A percentile compares a stretch with the other conserved stretches of the same genome.
Conservation (phyloP, 2,113 vertebrate genomes). For the Talpa occidentalis region DNA sequence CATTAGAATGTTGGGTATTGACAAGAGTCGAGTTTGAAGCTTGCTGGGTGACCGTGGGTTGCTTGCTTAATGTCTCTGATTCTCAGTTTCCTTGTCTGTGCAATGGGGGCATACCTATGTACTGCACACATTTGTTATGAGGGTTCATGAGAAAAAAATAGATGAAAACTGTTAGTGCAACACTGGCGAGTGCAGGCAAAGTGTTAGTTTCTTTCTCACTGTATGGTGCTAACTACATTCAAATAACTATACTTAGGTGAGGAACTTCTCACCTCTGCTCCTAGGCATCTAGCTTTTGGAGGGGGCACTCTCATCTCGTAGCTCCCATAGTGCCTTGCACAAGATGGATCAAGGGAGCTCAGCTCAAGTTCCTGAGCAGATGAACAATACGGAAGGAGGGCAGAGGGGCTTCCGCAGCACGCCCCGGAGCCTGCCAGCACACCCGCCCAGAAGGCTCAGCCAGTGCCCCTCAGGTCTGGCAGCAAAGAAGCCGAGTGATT, state of each 20-base stretch:
- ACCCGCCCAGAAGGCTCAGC: background rate
- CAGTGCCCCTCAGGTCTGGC: background rate
- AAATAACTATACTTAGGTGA: background rate
- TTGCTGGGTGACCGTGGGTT: background rate
- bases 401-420: background rate
- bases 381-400: background rate
- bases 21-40: background rate
- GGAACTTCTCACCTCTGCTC: background rate
- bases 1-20: background rate
- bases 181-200: background rate
- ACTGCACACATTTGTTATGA: background rate
- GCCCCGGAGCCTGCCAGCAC: background rate
- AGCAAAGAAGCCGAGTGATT: background rate
- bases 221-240: background rate
- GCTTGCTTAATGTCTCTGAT: background rate
- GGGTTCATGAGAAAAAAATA: background rate
- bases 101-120: background rate
- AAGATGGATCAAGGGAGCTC: background rate
- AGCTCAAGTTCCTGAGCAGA: background rate
- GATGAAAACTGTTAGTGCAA: background rate
- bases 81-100: background rate
- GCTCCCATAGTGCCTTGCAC: background rate
- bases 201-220: background rate
- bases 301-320: background rate
- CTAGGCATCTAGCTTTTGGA: background rate